These are phyloP conservation scores for Laupala kohalensis DNA, from an alignment of 1,140 invertebrate species.

Conservation along the genomic window DNA sequence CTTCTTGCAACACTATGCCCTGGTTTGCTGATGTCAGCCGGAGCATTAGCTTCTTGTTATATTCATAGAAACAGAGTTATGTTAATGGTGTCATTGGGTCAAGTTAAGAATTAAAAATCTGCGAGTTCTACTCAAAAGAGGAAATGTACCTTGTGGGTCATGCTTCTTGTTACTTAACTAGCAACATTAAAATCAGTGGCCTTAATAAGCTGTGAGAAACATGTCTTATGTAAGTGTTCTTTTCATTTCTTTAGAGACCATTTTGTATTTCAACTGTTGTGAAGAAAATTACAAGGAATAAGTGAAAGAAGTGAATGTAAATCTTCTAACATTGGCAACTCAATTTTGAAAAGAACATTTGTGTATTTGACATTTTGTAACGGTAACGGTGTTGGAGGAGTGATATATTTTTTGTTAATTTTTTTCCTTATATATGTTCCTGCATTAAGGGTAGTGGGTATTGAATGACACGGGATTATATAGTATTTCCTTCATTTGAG, in stretches of 20 bases:
- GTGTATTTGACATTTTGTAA: neutral
- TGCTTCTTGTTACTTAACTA: neutral
- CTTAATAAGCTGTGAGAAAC: neutral
- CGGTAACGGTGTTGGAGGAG: neutral
- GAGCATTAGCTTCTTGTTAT: neutral
- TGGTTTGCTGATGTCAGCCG: neutral
- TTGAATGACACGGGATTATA: neutral
- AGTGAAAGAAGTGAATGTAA: neutral
- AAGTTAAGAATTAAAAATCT: neutral
- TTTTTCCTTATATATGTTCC: neutral
- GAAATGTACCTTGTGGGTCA: neutral
- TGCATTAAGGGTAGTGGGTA: neutral
- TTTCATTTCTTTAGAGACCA: neutral
- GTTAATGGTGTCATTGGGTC: neutral
- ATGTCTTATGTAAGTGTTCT: neutral
- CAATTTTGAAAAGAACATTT: neutral
- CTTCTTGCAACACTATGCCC: neutral
- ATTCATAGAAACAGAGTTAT: neutral
- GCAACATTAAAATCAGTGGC: neutral
- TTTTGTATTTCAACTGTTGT: neutral
- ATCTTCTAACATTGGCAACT: neutral
- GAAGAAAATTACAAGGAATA: too few species aligned
- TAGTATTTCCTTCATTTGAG: neutral
- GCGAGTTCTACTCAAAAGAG: neutral
- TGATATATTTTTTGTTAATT: neutral